Percentiles rank a stretch among this genome's conserved stretches.
These are phyloP conservation scores for Brachionus calyciflorus DNA, from an alignment of 1,140 invertebrate genomes.

Conservation along the genomic window DNA sequence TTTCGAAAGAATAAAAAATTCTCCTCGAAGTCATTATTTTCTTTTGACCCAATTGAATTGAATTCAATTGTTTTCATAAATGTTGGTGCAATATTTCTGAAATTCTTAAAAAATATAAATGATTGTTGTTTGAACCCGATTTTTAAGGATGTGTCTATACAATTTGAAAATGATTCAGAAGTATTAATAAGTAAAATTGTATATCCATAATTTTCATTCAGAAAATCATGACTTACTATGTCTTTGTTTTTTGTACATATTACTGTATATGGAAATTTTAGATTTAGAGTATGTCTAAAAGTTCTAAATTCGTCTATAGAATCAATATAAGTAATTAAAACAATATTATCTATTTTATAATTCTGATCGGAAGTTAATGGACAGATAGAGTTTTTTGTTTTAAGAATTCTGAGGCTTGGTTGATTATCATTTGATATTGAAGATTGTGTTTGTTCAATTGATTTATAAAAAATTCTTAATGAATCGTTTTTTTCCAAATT, in stretches of 20 bases:
- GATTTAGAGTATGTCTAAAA: neutral
- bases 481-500: neutral
- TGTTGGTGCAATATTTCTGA: neutral
- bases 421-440: constrained; percentile 35
- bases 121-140: constrained; percentile 1
- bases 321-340: neutral
- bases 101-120: constrained; percentile 8
- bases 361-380: neutral
- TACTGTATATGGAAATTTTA: neutral
- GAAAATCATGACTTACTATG: neutral
- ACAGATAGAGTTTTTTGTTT: neutral
- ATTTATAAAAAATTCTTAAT: neutral
- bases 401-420: constrained; percentile 6
- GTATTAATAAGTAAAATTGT: neutral
- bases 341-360: neutral
- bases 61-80: neutral
- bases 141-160: neutral
- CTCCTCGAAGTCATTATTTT: neutral
- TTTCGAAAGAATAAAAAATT: neutral
- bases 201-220: neutral
- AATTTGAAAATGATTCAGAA: neutral
- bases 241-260: neutral
- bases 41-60: neutral
- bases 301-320: neutral
- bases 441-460: constrained; percentile 16